Percentiles rank a stretch among this genome's conserved stretches.
Evolutionary conservation across 2,113 vertebrate genomes (phyloP).

Genomic region (Gallinago paraguaiae): DNA sequence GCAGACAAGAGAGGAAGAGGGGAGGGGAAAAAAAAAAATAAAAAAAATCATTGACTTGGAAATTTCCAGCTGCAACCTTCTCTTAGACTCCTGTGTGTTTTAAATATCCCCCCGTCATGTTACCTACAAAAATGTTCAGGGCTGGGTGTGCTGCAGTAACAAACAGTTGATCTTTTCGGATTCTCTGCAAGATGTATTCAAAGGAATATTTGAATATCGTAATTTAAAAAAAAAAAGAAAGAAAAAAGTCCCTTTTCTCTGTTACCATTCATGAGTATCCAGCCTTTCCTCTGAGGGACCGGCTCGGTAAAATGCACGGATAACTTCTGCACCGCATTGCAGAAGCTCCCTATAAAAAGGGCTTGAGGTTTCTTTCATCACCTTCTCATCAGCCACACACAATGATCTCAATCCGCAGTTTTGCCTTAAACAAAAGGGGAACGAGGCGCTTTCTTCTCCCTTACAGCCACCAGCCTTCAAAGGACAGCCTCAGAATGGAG

Average conservation of each 20-base stretch:
- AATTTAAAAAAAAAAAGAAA: background rate
- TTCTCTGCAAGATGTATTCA: background rate
- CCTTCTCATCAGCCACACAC: constrained; percentile 47
- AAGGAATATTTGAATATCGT: constrained; percentile 23
- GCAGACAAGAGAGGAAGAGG: background rate
- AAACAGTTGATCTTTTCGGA: background rate
- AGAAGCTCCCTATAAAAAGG: constrained; percentile 10
- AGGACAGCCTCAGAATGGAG: background rate
- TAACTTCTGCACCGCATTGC: background rate
- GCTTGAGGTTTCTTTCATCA: constrained; percentile 18
- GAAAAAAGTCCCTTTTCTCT: background rate
- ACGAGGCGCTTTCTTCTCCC: background rate
- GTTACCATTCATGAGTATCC: background rate
- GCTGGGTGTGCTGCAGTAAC: background rate
- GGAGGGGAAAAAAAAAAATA: background rate
- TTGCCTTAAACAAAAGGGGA: background rate
- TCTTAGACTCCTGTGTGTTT: background rate
- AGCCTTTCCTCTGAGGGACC: background rate
- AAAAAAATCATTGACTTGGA: background rate
- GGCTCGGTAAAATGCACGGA: background rate
- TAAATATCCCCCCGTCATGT: background rate
- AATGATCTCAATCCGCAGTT: constrained; percentile 26
- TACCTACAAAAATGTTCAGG: background rate
- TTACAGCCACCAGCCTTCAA: background rate
- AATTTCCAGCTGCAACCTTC: constrained; percentile 34